Base-by-base conservation (phyloP, 2,888 invertebrate species). In the Alloplasta piceator region DNA sequence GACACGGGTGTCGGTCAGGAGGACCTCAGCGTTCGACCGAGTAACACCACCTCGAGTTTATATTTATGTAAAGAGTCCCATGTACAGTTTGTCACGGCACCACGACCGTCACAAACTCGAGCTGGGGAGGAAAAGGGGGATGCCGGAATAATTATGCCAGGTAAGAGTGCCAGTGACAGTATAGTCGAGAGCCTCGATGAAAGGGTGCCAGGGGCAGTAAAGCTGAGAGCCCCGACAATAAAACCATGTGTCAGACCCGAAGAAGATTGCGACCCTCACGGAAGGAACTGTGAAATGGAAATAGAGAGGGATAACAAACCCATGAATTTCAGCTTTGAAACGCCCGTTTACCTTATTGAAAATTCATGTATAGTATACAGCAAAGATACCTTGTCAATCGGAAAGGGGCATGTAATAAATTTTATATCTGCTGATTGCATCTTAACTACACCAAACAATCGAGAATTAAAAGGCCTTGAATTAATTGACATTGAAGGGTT, bases 371-470 rank as follows among this genome's bases (percentile, higher is more conserved):
- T 71, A 46, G 5, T 9, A 16, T 50, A 71, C 9, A 71, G 61
- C 10, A 71, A 71, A 61, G 71, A 71, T 9, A 58, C 50, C 9
- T 4, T 71, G 9, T 60, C 71, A 6, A 71, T 60, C 5, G 26
- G 48, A n/a, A 60, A 50, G 10, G 52, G 50, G 1, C 26, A 71
- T 10, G 38, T 71, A 12, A 16, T 61, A 52, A 60, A 71, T 61
- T 61, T 71, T 41, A 16, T 71, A 39, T 50, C 61, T 14, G 50
- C 71, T 12, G 61, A 71, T 61, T 71, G 61, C 16, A 50, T 71
- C 1, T 26, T 71, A 6, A 71, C 50, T 3, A 50, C 50, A 7
- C 14, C 61, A 43, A 60, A 43, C 9, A 71, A 46, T 46, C 61
- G 71, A 36, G 71, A 61, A 50, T 38, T 60, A n/a, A 41, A 16